Base-by-base conservation (phyloP, 2,797 vertebrate species). In the Pteronotus mesoamericanus region DNA sequence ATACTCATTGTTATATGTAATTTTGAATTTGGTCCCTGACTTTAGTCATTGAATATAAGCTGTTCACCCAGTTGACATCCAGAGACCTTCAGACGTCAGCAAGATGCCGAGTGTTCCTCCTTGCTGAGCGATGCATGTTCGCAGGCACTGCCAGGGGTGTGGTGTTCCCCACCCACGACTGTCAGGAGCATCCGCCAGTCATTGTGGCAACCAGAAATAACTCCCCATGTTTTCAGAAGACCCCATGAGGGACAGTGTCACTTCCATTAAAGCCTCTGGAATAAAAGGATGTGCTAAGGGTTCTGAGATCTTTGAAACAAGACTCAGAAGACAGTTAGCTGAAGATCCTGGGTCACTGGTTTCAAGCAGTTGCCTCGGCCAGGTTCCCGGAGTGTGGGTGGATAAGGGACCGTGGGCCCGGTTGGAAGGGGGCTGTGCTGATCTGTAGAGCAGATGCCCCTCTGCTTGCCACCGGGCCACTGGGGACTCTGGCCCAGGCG, bases 41-140 rank as follows among this genome's bases (percentile, higher is more conserved):
- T 14, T 21, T 10, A 32, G 11, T 48, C 10, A 51, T 85, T 59
- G 39, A 57, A 57, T 55, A 42, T 22, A 21, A n/a, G 22, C 19
- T n/a, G 39, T 57, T 57, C 16, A 6, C 32, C 69, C 79, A 24
- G 1, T 0, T 48, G 84, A 37, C 68, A n/a, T 29, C 87, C 22
- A 48, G 44, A 37, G 93, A 44, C n/a, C 1, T 24, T 77, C 29
- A 12, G 46, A 78, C 34, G 37, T 51, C n/a, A 64, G 4, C 9
- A 10, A 11, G 71, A 15, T 6, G n/a, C 34, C 10, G 57, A 9
- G 21, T 1, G 0, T 4, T 42, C 87, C 34, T 69, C 9, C 4
- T 1, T 3, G 22, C 69, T 61, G 32, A 18, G 71, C 14, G 5
- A 0, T 4, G 3, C 0, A 0, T 29, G 24, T 46, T 64, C 48